Percentiles rank a stretch among this genome's conserved stretches.
phyloP scores from a whole-genome alignment of 2,113 vertebrate species.

The Rhinichthys klamathensis region DNA sequence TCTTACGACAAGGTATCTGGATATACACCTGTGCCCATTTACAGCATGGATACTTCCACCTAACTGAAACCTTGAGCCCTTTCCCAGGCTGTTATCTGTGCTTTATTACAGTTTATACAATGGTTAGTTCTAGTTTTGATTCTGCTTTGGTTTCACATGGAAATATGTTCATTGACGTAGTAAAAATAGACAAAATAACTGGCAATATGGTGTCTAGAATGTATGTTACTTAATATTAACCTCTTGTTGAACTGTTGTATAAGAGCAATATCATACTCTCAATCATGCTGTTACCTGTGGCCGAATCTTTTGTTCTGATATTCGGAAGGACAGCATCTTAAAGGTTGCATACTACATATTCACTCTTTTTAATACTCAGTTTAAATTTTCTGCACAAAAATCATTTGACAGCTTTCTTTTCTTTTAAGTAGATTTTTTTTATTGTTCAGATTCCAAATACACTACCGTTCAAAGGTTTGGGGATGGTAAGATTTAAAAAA shows the following conservation, averaged over 20 bases:
- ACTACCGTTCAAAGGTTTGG: not conserved
- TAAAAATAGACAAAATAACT: not conserved
- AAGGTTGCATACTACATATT: not conserved
- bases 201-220: not conserved
- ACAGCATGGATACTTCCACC: not conserved
- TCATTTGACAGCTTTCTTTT: not conserved
- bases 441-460: not conserved
- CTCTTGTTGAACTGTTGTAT: not conserved
- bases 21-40: not conserved
- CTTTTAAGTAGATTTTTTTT: not conserved
- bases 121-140: not conserved
- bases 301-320: not conserved
- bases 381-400: not conserved
- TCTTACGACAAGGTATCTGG: slow-evolving; percentile 91
- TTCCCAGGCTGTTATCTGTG: not conserved
- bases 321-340: not conserved
- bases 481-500: too few species aligned
- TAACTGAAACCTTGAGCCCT: not conserved
- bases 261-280: not conserved
- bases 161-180: not conserved
- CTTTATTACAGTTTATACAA: not conserved
- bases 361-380: not conserved
- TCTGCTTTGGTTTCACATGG: not conserved
- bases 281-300: not conserved
- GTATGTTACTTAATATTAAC: too few species aligned